Evolutionary conservation across 2,888 invertebrate genomes (phyloP), one percentile per base, ranked within the genome.

Genomic region (Drosophila paranaensis): DNA sequence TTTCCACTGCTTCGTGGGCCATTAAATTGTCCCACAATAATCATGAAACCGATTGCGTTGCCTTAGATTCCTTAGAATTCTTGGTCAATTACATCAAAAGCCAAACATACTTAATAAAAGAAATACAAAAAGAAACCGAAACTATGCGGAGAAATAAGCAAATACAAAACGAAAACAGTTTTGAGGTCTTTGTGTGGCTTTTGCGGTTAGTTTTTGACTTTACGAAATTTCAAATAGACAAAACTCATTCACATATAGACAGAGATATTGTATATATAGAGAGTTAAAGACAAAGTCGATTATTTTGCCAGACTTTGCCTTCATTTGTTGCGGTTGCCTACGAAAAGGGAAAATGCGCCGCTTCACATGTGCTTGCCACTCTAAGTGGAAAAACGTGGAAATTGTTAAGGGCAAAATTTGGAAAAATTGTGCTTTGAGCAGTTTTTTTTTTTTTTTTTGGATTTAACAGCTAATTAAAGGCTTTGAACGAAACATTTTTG

Each of bases 51-150:
- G 60, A 76, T 77, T 77, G 63, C 68, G 60, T 67, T 56, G 70
- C 69, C 39, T 57, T 62, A 56, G 62, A 57, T 62, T 61, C 25
- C 51, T 20, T 20, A 20, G 20, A 20, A 37, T 57, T 35, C 70
- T 70, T 70, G 69, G 69, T 56, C 70, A 71, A 70, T 60, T 74
- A 76, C 66, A 71, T 58, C 71, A 64, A 70, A 64, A 64, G 60
- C 46, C 60, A 77, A 63, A 50, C 73, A 72, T 51, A 73, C 70
- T 72, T 67, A 66, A 72, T 48, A 57, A 39, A 33, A 51, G 39
- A 25, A 40, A 4, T 4, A 54, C 8, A 27, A 9, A n/a, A 33
- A 43, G 6, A 30, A 33, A 14, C 27, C 0, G 6, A 27, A 27
- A 27, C 27, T 27, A 27, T 27, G 6, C 5, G 27, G 25, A 27